Evolutionary conservation across 2,113 vertebrate species (phyloP), one percentile per base, ranked within the genome.

Genomic region (Eulacestoma nigropectus): DNA sequence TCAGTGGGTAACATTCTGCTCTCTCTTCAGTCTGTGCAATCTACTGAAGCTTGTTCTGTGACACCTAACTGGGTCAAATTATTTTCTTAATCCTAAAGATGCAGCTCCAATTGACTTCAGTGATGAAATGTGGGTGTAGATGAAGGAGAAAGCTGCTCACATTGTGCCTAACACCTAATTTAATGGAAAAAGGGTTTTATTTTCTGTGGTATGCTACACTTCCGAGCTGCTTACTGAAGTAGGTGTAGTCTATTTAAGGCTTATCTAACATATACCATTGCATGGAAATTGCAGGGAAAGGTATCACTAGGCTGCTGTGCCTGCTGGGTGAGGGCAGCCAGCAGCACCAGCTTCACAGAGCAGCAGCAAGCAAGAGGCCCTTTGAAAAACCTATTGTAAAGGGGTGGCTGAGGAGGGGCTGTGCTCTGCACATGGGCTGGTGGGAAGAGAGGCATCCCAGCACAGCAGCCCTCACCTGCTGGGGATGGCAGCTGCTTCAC

Each of bases 1-100:
- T 93, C 84, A 91, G 80, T 81, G 87, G 84, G 94, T 89, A 90
- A 53, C 79, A 67, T 87, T 93, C 78, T 93, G 55, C 84, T 95
- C 16, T 59, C 81, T 74, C 83, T 83, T 84, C 59, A 93, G 69
- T 32, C 82, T 65, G 5, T 85, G 68, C 33, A 84, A 78, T 74
- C 25, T 82, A 57, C 76, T 30, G 29, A 80, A 85, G 50, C 47
- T 67, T 86, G 50, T 91, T 91, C 56, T 78, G 39, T 77, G 49
- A 80, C 68, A 80, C 15, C 67, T 63, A 67, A 41, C 18, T 74
- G 67, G 65, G 76, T 77, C 63, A 74, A 77, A 88, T 72, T 88
- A 72, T 89, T 88, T 80, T 90, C 83, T 92, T 88, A 92, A 55
- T 91, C 57, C 44, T 83, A 86, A 87, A 77, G 33, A 19, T 76